Conservation (phyloP, 2,113 vertebrate species). For the Probosciger aterrimus region DNA sequence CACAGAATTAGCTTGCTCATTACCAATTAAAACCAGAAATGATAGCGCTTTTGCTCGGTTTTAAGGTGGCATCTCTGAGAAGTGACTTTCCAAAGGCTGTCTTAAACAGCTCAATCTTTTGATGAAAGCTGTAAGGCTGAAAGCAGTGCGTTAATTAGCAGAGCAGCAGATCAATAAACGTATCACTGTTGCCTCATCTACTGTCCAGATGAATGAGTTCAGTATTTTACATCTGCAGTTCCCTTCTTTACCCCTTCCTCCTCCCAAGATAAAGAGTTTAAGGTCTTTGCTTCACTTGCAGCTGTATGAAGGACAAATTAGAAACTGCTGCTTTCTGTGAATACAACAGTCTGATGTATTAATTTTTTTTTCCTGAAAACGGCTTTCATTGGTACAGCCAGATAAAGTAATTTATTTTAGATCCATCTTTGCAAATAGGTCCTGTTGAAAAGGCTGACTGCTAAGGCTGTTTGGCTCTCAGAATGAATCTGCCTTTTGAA, state of each 20-base stretch:
- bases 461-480: slow-evolving; percentile 8
- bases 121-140: background rate
- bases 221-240: background rate
- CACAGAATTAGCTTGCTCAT: background rate
- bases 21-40: background rate
- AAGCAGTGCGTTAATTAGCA: slow-evolving; percentile 26
- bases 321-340: background rate
- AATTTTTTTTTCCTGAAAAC: background rate
- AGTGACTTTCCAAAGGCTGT: background rate
- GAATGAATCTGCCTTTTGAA: slow-evolving; percentile 27
- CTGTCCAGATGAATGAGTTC: slow-evolving; percentile 18
- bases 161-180: background rate
- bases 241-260: background rate
- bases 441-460: slow-evolving; percentile 10
- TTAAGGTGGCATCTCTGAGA: background rate
- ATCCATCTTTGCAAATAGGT: slow-evolving; percentile 36
- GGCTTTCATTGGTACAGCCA: background rate
- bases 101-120: slow-evolving; percentile 13
- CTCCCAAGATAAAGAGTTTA: background rate
- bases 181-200: background rate
- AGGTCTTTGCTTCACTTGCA: background rate
- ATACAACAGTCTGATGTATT: background rate
- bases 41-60: background rate
- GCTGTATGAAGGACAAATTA: background rate
- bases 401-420: slow-evolving; percentile 39